Conservation (phyloP, 2,888 invertebrate genomes). For the Tachina fera region DNA sequence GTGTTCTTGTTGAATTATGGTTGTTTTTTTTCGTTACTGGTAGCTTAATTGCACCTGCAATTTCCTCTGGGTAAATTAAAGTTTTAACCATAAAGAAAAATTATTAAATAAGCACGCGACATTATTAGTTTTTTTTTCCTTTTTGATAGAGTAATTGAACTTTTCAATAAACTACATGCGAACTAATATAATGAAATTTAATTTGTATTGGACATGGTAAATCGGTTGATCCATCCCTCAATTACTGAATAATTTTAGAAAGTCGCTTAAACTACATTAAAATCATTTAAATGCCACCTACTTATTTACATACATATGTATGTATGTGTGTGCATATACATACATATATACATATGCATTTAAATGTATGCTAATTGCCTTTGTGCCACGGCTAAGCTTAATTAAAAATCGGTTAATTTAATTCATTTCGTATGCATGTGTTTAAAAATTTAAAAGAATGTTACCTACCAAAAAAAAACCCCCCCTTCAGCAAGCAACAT, state of each 20-base stretch:
- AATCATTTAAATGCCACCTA: no score
- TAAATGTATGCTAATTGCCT: no score
- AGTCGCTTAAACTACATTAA: no score
- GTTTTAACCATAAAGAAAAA: constrained; percentile 15
- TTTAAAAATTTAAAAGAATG: background rate
- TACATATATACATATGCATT: no score
- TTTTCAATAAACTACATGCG: background rate
- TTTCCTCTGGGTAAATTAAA: constrained; percentile 53
- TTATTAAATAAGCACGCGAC: constrained; percentile 56
- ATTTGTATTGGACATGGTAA: no score
- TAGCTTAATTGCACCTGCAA: constrained; percentile 52
- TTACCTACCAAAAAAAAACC: background rate
- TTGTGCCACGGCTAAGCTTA: no score
- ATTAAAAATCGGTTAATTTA: constrained; percentile 27
- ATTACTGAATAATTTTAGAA: no score
- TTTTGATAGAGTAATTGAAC: no score
- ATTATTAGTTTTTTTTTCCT: background rate
- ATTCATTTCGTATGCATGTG: constrained; percentile 1
- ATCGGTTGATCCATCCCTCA: no score
- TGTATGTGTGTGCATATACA: no score
- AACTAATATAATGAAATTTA: background rate
- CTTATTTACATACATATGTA: no score
- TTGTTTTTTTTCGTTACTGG: background rate
- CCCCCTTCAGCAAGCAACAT: background rate
- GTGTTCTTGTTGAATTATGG: background rate